Percentiles rank a stretch among this genome's conserved stretches.
phyloP scores from a whole-genome alignment of 2,113 vertebrate genomes.

The Ceyx margarethae region DNA sequence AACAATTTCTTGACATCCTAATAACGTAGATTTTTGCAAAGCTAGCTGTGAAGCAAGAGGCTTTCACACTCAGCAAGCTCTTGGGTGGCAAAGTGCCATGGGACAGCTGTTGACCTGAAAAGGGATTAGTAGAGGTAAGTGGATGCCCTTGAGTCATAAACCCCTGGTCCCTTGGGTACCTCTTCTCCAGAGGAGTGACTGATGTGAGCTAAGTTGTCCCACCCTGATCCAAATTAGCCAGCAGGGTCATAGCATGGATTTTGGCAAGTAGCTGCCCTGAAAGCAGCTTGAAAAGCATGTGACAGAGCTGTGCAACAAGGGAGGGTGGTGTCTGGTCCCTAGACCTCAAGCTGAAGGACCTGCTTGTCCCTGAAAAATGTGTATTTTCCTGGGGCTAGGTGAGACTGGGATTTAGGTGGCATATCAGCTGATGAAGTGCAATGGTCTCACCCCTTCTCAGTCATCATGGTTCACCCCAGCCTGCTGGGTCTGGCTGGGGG shows the following conservation, averaged over 20 bases:
- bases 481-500: not conserved
- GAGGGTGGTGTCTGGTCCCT: not conserved
- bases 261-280: not conserved
- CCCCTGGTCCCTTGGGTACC: not conserved
- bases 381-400: not conserved
- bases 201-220: not conserved
- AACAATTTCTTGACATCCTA: not conserved
- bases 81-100: not conserved
- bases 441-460: not conserved
- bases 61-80: conserved; percentile 26
- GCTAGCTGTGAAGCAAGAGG: conserved; percentile 49
- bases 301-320: accelerated
- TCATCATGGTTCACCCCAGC: not conserved
- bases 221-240: not conserved
- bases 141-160: not conserved
- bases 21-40: not conserved
- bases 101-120: conserved; percentile 33
- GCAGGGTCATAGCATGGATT: not conserved
- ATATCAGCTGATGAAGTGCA: accelerated
- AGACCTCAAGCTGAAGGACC: not conserved
- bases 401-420: not conserved
- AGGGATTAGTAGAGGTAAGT: not conserved
- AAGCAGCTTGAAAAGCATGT: not conserved
- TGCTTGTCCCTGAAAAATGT: not conserved
- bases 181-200: not conserved